These are phyloP conservation scores for Aplysina aerophoba DNA, from an alignment of 37 sponge, comb jelly and placozoan species.

Conservation along the genomic window DNA sequence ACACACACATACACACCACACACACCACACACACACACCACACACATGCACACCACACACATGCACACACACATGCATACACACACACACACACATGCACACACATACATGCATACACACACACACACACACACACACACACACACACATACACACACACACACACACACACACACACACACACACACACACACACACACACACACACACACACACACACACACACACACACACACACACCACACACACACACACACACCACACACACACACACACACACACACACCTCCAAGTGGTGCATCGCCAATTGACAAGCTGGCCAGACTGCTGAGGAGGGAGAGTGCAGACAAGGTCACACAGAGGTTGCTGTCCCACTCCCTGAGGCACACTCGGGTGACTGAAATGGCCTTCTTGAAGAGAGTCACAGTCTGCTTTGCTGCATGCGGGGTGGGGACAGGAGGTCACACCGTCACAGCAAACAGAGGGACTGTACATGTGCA, in stretches of 20 bases:
- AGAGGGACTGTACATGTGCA: too few species aligned
- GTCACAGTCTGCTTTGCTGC: conserved; percentile 30
- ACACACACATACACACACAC: too few species aligned
- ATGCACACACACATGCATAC: conserved; percentile 12
- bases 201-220: conserved; percentile 8
- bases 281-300: conserved; percentile 23
- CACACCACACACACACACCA: too few species aligned
- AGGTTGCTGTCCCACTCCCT: not conserved
- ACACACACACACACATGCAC: conserved; percentile 18
- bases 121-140: not conserved
- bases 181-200: too few species aligned
- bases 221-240: not conserved
- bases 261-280: not conserved
- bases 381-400: conserved; percentile 41
- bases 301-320: conserved; percentile 61
- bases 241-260: not conserved
- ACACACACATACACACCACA: too few species aligned
- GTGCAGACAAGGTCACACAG: conserved; percentile 62
- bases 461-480: too few species aligned
- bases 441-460: not conserved
- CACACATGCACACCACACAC: conserved; percentile 14
- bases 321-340: conserved; percentile 67
- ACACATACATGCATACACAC: not conserved
- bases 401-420: conserved; percentile 48
- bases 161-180: too few species aligned